phyloP scores from a whole-genome alignment of 1,140 invertebrate species.

The Euschistus heros region DNA sequence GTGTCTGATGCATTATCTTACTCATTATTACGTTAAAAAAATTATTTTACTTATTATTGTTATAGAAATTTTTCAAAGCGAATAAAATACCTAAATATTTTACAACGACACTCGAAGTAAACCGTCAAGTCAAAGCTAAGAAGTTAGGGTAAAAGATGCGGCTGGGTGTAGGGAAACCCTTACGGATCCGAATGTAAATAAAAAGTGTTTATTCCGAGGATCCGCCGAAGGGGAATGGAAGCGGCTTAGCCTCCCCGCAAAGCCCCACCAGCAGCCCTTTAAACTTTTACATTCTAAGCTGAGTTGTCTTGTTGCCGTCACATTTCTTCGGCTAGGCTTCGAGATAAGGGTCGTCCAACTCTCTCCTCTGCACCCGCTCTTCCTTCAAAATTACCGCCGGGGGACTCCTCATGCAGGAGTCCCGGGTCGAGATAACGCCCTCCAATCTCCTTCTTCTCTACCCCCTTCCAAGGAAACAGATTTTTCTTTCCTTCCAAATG shows the following conservation, averaged over 20 bases:
- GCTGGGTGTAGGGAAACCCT: not conserved
- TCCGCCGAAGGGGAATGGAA: not conserved
- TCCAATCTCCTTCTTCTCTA: too few relatives aligned
- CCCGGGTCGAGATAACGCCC: too few relatives aligned
- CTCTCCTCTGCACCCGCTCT: too few relatives aligned
- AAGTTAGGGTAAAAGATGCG: not conserved
- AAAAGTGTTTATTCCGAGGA: conserved; percentile 12
- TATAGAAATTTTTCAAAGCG: too few relatives aligned
- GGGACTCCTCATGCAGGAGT: not conserved
- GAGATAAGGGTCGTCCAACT: not conserved
- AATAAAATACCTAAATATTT: too few relatives aligned
- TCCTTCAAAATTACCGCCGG: not conserved
- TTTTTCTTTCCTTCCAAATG: too few relatives aligned
- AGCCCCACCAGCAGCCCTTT: not conserved
- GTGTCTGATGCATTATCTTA: too few relatives aligned
- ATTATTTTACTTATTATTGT: too few relatives aligned
- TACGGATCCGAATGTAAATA: conserved; percentile 10
- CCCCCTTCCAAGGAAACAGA: too few relatives aligned
- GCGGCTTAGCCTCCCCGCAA: not conserved
- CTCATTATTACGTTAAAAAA: too few relatives aligned
- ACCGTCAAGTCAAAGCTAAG: not conserved
- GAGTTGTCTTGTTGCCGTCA: not conserved
- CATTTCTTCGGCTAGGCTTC: not conserved
- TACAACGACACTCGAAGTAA: too few relatives aligned
- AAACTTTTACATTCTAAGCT: conserved; percentile 12